Evolutionary conservation across 1,140 invertebrate genomes (phyloP).

Genomic region (Drosophila jambulina): DNA sequence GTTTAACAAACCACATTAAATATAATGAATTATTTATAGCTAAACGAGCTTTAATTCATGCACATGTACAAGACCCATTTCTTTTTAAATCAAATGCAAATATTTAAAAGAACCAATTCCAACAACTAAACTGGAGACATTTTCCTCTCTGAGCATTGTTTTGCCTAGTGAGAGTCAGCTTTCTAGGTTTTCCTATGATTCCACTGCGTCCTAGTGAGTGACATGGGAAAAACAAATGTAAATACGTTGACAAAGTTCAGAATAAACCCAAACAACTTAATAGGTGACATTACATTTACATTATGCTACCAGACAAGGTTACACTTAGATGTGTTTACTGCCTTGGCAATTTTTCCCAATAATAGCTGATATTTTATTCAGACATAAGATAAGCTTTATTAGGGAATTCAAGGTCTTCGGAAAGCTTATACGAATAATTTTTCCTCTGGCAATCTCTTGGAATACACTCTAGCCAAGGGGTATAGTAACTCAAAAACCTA

Average conservation of each 20-base stretch:
- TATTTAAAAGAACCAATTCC: slow-evolving; percentile 5
- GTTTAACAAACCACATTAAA: slow-evolving; percentile 23
- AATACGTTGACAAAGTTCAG: background rate
- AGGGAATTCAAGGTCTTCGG: slow-evolving; percentile 29
- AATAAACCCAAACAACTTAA: slow-evolving; percentile 2
- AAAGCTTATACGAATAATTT: slow-evolving; percentile 11
- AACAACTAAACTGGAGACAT: background rate
- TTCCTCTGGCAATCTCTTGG: background rate
- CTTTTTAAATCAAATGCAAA: slow-evolving; percentile 25
- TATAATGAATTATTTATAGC: slow-evolving; percentile 26
- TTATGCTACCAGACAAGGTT: slow-evolving; percentile 16
- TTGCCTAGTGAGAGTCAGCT: background rate
- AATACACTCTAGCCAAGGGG: slow-evolving; percentile 1
- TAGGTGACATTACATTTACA: slow-evolving; percentile 17
- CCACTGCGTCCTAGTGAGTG: background rate
- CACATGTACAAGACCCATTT: slow-evolving; percentile 24
- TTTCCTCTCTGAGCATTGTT: background rate
- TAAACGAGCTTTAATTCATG: background rate
- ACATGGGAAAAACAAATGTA: slow-evolving; percentile 3
- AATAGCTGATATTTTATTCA: slow-evolving; percentile 34
- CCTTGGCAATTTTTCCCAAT: slow-evolving; percentile 42
- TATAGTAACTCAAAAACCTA: background rate
- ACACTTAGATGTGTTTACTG: slow-evolving; percentile 10
- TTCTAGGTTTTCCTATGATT: slow-evolving; percentile 3
- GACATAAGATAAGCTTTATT: slow-evolving; percentile 26